These are phyloP conservation scores for Epizoanthus scotinus DNA, from an alignment of 92 coral and sea anemone genomes.

Conservation along the genomic window DNA sequence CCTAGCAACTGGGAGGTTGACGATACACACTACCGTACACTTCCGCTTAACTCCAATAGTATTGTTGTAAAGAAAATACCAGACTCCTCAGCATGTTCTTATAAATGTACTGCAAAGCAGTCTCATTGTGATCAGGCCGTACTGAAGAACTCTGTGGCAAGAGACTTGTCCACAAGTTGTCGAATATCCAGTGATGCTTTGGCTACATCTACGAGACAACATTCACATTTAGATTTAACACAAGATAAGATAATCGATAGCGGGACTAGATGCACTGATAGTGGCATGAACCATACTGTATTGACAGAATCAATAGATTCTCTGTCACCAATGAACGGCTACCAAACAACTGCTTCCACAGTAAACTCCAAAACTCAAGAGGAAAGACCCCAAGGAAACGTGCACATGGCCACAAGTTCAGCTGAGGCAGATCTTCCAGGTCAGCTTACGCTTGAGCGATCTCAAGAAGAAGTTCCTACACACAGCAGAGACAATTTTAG, in stretches of 20 bases:
- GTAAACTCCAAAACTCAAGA: background rate
- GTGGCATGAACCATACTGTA: background rate
- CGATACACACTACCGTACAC: background rate
- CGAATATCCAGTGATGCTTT: background rate
- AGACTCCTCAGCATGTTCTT: background rate
- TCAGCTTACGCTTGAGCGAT: background rate
- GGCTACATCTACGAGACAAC: background rate
- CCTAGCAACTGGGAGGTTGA: background rate
- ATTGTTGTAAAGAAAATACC: constrained; percentile 2
- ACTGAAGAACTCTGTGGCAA: background rate
- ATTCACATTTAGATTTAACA: background rate
- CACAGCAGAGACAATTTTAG: background rate
- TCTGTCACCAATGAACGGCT: background rate
- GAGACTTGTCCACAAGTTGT: background rate
- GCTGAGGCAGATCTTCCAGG: background rate
- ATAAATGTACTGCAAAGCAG: background rate
- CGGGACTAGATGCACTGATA: background rate
- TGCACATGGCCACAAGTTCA: background rate
- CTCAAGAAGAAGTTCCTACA: background rate
- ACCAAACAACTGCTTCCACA: background rate
- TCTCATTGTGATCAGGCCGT: background rate
- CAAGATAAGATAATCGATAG: background rate
- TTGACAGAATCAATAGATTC: background rate
- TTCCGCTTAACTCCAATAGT: background rate
- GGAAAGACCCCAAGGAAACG: background rate